Evolutionary conservation across 2,888 invertebrate species (phyloP), one percentile per base, ranked within the genome.

Genomic region (Seladonia tumulorum): DNA sequence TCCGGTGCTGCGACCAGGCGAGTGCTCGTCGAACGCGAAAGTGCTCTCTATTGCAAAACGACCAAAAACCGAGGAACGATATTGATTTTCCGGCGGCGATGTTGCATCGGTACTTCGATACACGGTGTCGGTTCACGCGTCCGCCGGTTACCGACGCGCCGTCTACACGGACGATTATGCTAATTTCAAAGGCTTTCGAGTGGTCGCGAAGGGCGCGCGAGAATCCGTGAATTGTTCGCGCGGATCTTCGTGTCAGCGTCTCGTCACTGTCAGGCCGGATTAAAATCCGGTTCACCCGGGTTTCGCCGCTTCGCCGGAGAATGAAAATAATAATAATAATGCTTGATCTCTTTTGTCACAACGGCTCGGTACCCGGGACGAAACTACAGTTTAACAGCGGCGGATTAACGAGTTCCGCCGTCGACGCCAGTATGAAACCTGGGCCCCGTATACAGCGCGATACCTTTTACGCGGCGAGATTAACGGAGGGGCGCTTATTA

Each of bases 251-350:
- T 89, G 93, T 93, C 92, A 91, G 89, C 90, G 89, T 91, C 93
- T 93, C 92, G 92, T 93, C 93, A 93, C 92, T 92, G 92, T 93
- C 92, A 92, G 71, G 77, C 66, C 77, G 89, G 92, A 92, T 93
- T 92, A 92, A 92, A 92, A 90, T 90, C 91, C 92, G 91, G 92
- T 91, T 90, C 87, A 5, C 84, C 87, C 80, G 91, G 18, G 66
- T 66, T 91, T 91, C 92, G 88, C 88, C 73, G 83, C 77, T n/a
- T 5, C 29, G 60, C 60, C 60, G 77, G 85, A 86, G 89, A 87
- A 92, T 90, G 90, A 89, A 85, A 87, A 87, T 87, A 87, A 91
- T 91, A 91, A 91, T 79, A 22, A 16, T 76, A 42, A 70, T 35
- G 35, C 35, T 7, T 18, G 73, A 49, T 12, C 73, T 47, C 49